Base-by-base conservation (phyloP, 2,797 vertebrate genomes). In the Neoniphon sammara region DNA sequence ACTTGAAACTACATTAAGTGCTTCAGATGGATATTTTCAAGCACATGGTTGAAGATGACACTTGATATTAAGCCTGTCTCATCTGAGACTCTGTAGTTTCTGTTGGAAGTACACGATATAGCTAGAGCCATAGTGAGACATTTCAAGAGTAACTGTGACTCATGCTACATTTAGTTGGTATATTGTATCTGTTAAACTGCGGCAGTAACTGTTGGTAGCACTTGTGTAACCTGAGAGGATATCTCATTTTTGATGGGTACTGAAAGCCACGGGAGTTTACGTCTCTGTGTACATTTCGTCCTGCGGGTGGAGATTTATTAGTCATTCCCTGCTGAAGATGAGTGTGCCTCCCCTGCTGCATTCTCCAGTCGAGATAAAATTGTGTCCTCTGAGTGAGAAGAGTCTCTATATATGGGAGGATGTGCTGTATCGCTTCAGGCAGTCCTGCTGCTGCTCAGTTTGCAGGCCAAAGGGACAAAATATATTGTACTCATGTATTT, bases 241-340 rank as follows among this genome's bases (percentile, higher is more conserved):
- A 12, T 12, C 39, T 63, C n/a, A 47, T 59, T 20, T 52, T 70
- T 66, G 55, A 4, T 54, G 39, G n/a, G 11, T 10, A 14, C 44
- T 17, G 36, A 61, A 27, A 62, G 27, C 64, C 20, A 5, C 15
- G 44, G 44, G 44, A 58, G 42, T 69, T 72, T 64, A 52, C 46
- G 53, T n/a, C 21, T 63, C 17, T 27, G 25, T 59, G 23, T 65
- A 30, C 21, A 52, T 68, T 49, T 34, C 25, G 25, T n/a, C 65
- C 58, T 79, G 54, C 57, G 53, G 39, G 15, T 84, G 55, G 46
- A 76, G 36, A 57, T 71, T 73, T 68, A 60, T 63, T 36, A 70
- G 20, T 84, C 71, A 15, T 55, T 42, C 15, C 17, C 30, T 36
- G n/a, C 70, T 80, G 67, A 64, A 72, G 55, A 49, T 54, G 42